Percentiles rank a stretch among this genome's conserved stretches.
These are phyloP conservation scores for Nephrotoma guestfalica DNA, from an alignment of 2,888 invertebrate species.

Conservation along the genomic window DNA sequence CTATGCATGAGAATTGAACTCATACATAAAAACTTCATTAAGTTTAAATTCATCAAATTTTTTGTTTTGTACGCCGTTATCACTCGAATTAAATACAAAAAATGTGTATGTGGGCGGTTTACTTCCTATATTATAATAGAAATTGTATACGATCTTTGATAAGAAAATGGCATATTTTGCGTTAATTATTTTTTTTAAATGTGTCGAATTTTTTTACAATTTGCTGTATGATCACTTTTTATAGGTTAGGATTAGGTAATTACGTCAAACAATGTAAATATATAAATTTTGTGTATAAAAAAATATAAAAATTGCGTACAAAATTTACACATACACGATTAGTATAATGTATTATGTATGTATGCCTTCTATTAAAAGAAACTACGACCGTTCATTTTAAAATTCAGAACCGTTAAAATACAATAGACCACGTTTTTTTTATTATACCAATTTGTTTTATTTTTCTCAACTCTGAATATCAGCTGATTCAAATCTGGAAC, in stretches of 20 bases:
- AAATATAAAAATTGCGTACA: background rate
- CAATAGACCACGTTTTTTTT: background rate
- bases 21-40: background rate
- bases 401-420: background rate
- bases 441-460: background rate
- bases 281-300: no score
- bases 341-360: background rate
- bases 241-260: no score
- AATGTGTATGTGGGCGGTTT: background rate
- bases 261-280: no score
- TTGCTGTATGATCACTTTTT: no score
- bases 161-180: background rate
- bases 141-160: background rate
- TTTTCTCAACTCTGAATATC: background rate
- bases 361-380: background rate
- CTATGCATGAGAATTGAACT: no score
- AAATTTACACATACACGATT: background rate
- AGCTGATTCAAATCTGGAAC: background rate
- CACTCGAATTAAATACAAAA: background rate
- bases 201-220: background rate
- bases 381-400: background rate
- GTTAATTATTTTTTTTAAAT: background rate
- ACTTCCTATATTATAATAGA: background rate
- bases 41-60: background rate
- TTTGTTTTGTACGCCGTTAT: background rate